These are phyloP conservation scores for Parasteatoda tepidariorum DNA, from an alignment of 1,140 invertebrate species.

Conservation along the genomic window DNA sequence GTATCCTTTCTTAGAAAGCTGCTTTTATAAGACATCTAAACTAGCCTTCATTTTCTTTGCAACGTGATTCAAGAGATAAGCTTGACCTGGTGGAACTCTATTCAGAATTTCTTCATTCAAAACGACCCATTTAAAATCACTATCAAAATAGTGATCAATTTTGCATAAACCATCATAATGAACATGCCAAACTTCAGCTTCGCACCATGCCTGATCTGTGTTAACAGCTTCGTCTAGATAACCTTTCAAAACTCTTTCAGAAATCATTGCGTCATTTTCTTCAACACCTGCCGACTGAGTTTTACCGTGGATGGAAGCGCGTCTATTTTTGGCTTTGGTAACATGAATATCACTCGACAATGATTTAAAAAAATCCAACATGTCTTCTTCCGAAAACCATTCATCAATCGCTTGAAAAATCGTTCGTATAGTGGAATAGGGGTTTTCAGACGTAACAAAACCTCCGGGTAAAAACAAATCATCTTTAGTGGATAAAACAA, in stretches of 20 bases:
- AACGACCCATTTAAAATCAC: not conserved
- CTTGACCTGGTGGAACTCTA: not conserved
- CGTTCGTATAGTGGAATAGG: not conserved
- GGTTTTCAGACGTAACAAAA: not conserved
- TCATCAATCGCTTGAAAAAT: not conserved
- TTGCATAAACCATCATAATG: not conserved
- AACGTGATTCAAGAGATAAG: not conserved
- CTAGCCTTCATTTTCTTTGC: conserved; percentile 40
- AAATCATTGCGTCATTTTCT: conserved; percentile 74
- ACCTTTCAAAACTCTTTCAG: not conserved
- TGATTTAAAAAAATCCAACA: conserved; percentile 22
- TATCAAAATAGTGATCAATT: conserved; percentile 45
- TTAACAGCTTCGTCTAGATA: conserved; percentile 17
- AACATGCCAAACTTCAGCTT: conserved; percentile 30
- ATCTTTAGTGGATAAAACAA: not conserved
- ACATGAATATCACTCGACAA: not conserved
- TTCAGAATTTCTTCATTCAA: not conserved
- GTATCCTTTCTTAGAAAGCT: too few relatives aligned
- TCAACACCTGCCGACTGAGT: conserved; percentile 75
- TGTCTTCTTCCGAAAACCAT: not conserved
- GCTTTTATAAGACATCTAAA: conserved; percentile 15
- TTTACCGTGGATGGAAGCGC: not conserved
- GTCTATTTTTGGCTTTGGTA: not conserved
- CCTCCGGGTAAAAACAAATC: conserved; percentile 22
- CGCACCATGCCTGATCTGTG: conserved; percentile 9